Percentiles rank a stretch among this genome's conserved stretches.
Evolutionary conservation across 2,113 vertebrate species (phyloP).

Genomic region (Anseranas semipalmata): DNA sequence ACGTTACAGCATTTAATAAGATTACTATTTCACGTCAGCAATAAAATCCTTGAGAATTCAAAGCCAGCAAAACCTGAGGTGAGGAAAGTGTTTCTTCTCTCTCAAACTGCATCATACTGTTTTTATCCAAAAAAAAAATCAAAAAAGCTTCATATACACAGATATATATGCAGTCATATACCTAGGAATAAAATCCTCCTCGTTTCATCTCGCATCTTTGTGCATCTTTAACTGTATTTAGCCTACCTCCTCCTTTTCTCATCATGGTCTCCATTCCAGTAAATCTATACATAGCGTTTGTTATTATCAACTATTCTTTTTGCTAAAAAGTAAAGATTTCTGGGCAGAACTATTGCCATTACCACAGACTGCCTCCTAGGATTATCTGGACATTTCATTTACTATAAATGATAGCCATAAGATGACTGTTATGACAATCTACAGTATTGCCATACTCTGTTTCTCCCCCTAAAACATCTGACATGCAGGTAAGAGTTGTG

Average conservation of each 20-base stretch:
- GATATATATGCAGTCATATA: neutral
- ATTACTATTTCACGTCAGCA: constrained; percentile 23
- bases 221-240: neutral
- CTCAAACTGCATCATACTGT: neutral
- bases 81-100: neutral
- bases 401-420: neutral
- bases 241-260: neutral
- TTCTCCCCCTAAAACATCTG: neutral
- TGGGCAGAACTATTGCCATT: neutral
- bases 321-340: neutral
- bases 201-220: neutral
- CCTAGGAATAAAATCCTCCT: neutral
- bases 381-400: neutral
- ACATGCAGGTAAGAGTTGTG: neutral
- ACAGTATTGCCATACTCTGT: too few relatives aligned
- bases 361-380: neutral
- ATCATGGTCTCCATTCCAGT: neutral
- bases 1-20: constrained; percentile 11
- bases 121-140: neutral
- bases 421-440: neutral
- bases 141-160: neutral
- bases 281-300: neutral
- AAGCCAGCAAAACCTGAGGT: neutral
- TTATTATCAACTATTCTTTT: neutral
- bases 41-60: neutral